Percentiles rank a stretch among this genome's conserved stretches.
Evolutionary conservation across 2,888 invertebrate genomes (phyloP).

Genomic region (Xylophagus ater): DNA sequence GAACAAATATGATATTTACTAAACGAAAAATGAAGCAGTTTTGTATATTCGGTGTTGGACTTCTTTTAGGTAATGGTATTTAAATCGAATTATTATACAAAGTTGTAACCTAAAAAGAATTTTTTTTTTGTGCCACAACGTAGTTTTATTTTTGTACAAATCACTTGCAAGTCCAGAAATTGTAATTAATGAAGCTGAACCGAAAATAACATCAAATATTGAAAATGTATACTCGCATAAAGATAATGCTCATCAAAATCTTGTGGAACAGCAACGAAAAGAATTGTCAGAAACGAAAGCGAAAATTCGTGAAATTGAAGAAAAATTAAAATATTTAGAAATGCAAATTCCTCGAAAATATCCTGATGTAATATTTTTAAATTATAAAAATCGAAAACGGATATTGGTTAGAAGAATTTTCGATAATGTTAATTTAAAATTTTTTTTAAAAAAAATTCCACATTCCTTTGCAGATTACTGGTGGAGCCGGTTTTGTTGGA

Average conservation of each 20-base stretch:
- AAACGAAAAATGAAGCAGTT: constrained; percentile 29
- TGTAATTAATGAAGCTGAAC: constrained; percentile 11
- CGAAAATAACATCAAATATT: constrained; percentile 13
- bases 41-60: constrained; percentile 19
- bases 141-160: constrained; percentile 20
- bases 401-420: constrained; percentile 58
- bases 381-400: constrained; percentile 82
- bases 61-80: constrained; percentile 16
- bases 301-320: constrained; percentile 56
- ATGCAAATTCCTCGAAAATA: constrained; percentile 68
- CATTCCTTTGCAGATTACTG: constrained; percentile 57
- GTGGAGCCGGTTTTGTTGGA: constrained; percentile 98
- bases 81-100: background rate
- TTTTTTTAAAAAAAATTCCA: background rate
- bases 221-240: background rate
- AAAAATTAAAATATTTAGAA: constrained; percentile 60
- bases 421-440: background rate
- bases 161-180: constrained; percentile 12
- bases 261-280: constrained; percentile 12
- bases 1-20: constrained; percentile 23
- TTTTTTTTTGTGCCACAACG: constrained; percentile 5
- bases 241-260: too few relatives aligned
- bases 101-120: background rate
- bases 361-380: constrained; percentile 83
- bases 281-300: constrained; percentile 52